Percentiles rank a stretch among this genome's conserved stretches.
These are phyloP conservation scores for Caenorhabditis becei DNA, from an alignment of 2,888 invertebrate species.

Conservation along the genomic window DNA sequence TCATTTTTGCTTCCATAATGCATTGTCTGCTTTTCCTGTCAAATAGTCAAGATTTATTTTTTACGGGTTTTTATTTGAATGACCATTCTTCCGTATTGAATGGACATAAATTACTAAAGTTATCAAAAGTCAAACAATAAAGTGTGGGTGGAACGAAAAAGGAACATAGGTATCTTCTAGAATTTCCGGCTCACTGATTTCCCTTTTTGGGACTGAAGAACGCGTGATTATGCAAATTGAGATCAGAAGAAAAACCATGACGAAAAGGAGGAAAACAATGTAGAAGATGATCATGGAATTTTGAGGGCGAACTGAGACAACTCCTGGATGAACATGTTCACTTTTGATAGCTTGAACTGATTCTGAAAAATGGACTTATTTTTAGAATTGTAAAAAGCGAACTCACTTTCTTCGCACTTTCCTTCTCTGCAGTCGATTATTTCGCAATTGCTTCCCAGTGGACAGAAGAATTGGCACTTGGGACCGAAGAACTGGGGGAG, in stretches of 20 bases:
- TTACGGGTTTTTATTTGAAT: too few species aligned
- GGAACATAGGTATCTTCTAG: background rate
- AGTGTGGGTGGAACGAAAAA: background rate
- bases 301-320: background rate
- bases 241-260: background rate
- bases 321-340: background rate
- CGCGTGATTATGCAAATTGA: background rate
- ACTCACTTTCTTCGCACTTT: slow-evolving; percentile 31
- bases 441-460: slow-evolving; percentile 8
- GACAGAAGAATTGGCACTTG: slow-evolving; percentile 32
- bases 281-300: background rate
- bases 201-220: background rate
- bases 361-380: slow-evolving; percentile 12
- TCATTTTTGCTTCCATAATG: too few species aligned
- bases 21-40: too few species aligned
- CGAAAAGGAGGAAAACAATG: background rate
- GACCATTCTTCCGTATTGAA: too few species aligned
- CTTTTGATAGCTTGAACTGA: slow-evolving; percentile 21
- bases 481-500: slow-evolving; percentile 29
- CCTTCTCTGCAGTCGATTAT: background rate
- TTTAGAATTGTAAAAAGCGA: background rate
- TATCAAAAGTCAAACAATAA: background rate
- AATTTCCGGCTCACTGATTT: background rate
- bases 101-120: too few species aligned
- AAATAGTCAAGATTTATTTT: too few species aligned